phyloP scores from a whole-genome alignment of 2,113 vertebrate species.

The Regulus satrapa region DNA sequence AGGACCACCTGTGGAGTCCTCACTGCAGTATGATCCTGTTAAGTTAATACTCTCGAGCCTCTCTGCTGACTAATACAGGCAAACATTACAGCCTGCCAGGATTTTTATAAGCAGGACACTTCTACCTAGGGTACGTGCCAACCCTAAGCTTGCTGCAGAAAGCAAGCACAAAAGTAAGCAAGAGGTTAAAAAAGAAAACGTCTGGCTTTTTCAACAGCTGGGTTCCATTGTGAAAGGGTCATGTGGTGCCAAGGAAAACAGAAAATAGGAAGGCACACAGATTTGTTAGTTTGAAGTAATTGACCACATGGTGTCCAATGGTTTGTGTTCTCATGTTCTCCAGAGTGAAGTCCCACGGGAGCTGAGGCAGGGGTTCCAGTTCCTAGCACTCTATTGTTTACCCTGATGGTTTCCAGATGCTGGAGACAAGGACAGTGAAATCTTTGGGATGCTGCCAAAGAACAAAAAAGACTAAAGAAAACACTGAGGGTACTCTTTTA shows the following conservation, averaged over 20 bases:
- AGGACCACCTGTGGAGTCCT: slow-evolving; percentile 47
- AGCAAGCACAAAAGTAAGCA: slow-evolving; percentile 35
- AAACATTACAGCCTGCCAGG: slow-evolving; percentile 27
- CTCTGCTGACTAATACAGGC: slow-evolving; percentile 49
- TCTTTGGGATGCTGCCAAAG: slow-evolving; percentile 75
- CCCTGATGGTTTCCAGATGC: slow-evolving; percentile 95
- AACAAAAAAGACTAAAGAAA: slow-evolving; percentile 80
- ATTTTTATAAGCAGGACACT: neutral
- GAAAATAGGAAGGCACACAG: slow-evolving; percentile 76
- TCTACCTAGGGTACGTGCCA: slow-evolving; percentile 4
- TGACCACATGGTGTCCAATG: slow-evolving; percentile 81
- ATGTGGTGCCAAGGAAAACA: slow-evolving; percentile 83
- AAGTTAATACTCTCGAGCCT: slow-evolving; percentile 31
- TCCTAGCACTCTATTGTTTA: slow-evolving; percentile 92
- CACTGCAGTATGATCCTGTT: neutral
- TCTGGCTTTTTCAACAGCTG: slow-evolving; percentile 75
- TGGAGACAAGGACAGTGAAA: slow-evolving; percentile 81
- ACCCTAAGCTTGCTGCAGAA: neutral
- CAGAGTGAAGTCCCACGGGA: slow-evolving; percentile 81
- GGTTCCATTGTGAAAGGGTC: slow-evolving; percentile 70
- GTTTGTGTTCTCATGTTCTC: slow-evolving; percentile 82
- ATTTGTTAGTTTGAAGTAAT: slow-evolving; percentile 84
- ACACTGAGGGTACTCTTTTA: slow-evolving; percentile 55
- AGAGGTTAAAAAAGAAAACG: slow-evolving; percentile 66
- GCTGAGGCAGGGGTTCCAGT: slow-evolving; percentile 79